Conservation (phyloP, 2,113 vertebrate genomes). For the Ceyx melanurus region DNA sequence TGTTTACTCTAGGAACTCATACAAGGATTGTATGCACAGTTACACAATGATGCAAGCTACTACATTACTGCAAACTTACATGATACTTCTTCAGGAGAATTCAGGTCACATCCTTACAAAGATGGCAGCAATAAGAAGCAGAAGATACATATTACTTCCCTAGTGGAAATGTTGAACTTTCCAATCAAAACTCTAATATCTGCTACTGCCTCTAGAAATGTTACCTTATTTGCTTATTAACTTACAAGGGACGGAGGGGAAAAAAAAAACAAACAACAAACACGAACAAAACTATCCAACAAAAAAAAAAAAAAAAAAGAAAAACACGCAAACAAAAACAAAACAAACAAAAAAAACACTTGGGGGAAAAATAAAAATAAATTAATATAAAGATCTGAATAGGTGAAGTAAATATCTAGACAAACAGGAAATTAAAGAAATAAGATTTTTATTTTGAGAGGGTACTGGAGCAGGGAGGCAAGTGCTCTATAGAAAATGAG, state of each 20-base stretch:
- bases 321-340: no score
- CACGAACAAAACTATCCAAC: no score
- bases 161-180: neutral
- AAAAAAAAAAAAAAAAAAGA: no score
- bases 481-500: neutral
- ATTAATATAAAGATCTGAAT: neutral
- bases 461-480: neutral
- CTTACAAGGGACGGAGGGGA: neutral
- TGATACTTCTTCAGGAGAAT: constrained; percentile 70
- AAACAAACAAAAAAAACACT: no score
- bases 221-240: neutral
- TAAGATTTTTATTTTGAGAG: neutral
- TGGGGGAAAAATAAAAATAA: fast-evolving
- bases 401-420: neutral
- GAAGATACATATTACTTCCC: constrained; percentile 9
- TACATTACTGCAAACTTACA: constrained; percentile 69
- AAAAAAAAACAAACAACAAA: no score
- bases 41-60: neutral
- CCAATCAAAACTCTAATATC: neutral
- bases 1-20: neutral
- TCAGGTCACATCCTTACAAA: constrained; percentile 77
- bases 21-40: neutral
- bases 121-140: constrained; percentile 51
- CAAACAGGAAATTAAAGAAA: neutral
- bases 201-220: neutral